Conservation (phyloP, 2,113 vertebrate species). For the Ameiurus melas region DNA sequence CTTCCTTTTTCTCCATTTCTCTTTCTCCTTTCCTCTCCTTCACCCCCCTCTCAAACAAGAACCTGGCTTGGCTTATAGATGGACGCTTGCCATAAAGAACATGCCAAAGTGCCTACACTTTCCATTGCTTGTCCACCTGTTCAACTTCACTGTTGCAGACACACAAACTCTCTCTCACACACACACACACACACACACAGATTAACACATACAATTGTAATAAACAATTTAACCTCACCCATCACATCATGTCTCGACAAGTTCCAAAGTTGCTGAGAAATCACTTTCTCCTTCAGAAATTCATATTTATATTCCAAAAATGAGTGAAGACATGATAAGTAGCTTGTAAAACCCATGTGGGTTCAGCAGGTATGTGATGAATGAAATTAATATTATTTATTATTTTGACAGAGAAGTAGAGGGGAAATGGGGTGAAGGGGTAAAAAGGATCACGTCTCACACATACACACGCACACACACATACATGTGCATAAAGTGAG, state of each 20-base stretch:
- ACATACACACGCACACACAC: neutral
- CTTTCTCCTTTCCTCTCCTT: conserved; percentile 16
- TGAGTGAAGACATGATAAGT: neutral
- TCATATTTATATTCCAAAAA: neutral
- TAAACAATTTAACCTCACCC: conserved; percentile 29
- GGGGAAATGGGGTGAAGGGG: neutral
- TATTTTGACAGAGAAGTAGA: neutral
- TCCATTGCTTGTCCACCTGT: conserved; percentile 74
- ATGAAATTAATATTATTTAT: neutral
- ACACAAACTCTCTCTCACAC: neutral
- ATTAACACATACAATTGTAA: neutral
- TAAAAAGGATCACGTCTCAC: neutral
- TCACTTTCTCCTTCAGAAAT: neutral
- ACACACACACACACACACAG: conserved; percentile 10
- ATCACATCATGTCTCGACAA: conserved; percentile 45
- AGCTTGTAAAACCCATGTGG: neutral
- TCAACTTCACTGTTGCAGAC: conserved; percentile 55
- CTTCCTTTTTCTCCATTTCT: neutral
- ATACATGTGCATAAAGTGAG: neutral
- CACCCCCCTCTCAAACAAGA: conserved; percentile 5
- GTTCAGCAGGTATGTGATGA: conserved; percentile 3
- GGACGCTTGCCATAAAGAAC: conserved; percentile 52
- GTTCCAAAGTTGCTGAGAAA: conserved; percentile 28
- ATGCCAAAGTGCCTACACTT: conserved; percentile 56
- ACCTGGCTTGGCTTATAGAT: conserved; percentile 48